Base-by-base conservation (phyloP, 2,888 invertebrate genomes). In the Laspeyria flexula region DNA sequence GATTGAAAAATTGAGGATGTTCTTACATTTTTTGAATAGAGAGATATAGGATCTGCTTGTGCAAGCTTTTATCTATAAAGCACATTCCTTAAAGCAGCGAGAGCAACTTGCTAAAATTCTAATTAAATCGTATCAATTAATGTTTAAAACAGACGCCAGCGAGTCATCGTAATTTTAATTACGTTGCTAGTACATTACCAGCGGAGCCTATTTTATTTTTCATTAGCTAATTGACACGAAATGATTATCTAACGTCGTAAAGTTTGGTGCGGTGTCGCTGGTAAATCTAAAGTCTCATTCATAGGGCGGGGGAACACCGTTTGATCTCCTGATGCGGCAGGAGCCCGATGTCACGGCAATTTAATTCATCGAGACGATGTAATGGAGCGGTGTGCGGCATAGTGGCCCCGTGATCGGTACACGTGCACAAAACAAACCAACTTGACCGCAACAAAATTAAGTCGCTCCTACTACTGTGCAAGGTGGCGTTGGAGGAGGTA, bases 141-240 rank as follows among this genome's bases (percentile, higher is more conserved):
- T 47, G 40, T 49, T 74, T 72, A 71, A 84, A 88, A 86, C 91
- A 90, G 91, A 92, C 84, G 86, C 83, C 86, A 71, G 62, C 71
- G 59, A 75, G 75, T 76, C 79, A 80, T 77, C 77, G 75, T 87
- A 90, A 92, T 89, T 88, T 89, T 85, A 88, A 90, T 90, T 86
- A 87, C 77, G 73, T 67, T 66, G 75, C 71, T 75, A 71, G 77
- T 77, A 78, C 77, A 81, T 79, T 83, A 74, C 72, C 75, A 67
- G 13, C 31, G 12, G 68, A 61, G 85, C 80, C 87, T 86, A 86
- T 88, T 88, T 81, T 81, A 90, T 88, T 88, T 90, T 92, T 90
- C 91, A 92, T 92, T 92, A 92, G 90, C 91, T 92, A 92, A 92
- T 92, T 91, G 91, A 90, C 84, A 85, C 81, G 79, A 80, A 86